These are phyloP conservation scores for Coelinius sp. DNA, from an alignment of 2,888 invertebrate species.

Conservation along the genomic window DNA sequence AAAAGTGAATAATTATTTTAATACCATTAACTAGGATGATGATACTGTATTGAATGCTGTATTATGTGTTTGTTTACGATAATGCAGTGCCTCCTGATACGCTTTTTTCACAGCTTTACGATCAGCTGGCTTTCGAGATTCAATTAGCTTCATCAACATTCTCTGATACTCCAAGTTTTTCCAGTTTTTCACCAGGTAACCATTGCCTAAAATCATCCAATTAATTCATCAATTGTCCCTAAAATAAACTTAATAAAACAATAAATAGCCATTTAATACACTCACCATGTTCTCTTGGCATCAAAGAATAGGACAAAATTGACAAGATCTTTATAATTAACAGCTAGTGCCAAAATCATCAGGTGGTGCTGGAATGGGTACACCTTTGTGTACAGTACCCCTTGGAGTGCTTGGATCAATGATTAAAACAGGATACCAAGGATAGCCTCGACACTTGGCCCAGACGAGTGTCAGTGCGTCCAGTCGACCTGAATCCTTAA, in stretches of 20 bases:
- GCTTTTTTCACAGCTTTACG: conserved; percentile 95
- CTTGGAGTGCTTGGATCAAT: conserved; percentile 95
- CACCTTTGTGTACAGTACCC: conserved; percentile 91
- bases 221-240: too few relatives aligned
- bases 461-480: conserved; percentile 94
- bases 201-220: conserved; percentile 87
- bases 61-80: conserved; percentile 73
- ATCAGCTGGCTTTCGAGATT: conserved; percentile 92
- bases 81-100: conserved; percentile 92
- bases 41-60: conserved; percentile 57
- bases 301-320: conserved; percentile 96
- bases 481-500: conserved; percentile 69
- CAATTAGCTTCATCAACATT: conserved; percentile 79
- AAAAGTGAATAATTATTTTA: conserved; percentile 10
- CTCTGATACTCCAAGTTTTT: conserved; percentile 82
- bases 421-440: conserved; percentile 97
- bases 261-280: too few relatives aligned
- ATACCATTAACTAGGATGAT: conserved; percentile 52
- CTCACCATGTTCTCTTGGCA: conserved; percentile 90
- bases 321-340: conserved; percentile 86
- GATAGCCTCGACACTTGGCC: conserved; percentile 97
- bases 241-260: too few relatives aligned
- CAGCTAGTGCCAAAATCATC: conserved; percentile 85
- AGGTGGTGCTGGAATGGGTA: conserved; percentile 94
- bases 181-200: conserved; percentile 92